phyloP scores from a whole-genome alignment of 1,140 invertebrate species.

The Philaenus spumarius region DNA sequence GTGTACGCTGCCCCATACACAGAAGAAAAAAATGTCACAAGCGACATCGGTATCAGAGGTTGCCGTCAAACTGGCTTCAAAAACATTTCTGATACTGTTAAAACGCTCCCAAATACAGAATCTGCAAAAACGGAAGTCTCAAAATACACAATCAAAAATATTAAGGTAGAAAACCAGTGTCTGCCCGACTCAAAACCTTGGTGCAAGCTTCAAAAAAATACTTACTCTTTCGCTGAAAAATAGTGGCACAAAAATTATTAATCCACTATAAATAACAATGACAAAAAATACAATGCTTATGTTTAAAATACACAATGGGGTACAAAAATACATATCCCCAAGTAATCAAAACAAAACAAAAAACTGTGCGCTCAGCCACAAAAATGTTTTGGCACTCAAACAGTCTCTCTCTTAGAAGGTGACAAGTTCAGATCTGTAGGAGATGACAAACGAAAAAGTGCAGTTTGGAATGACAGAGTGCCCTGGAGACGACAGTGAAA shows the following conservation, averaged over 20 bases:
- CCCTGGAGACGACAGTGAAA: constrained; percentile 24
- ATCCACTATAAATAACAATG: constrained; percentile 2
- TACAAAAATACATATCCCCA: neutral
- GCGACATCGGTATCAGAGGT: constrained; percentile 29
- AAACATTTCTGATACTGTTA: constrained; percentile 21
- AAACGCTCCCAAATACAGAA: constrained; percentile 12
- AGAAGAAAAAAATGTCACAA: constrained; percentile 63
- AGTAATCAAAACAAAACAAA: constrained; percentile 4
- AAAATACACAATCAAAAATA: constrained; percentile 15
- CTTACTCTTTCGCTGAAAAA: constrained; percentile 28
- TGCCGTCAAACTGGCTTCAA: constrained; percentile 15
- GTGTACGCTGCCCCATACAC: constrained; percentile 60
- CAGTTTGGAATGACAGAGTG: constrained; percentile 16
- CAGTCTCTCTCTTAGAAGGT: neutral
- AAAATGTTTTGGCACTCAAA: constrained; percentile 1
- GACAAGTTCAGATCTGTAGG: constrained; percentile 7
- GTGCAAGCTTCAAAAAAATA: constrained; percentile 25
- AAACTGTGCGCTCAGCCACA: neutral
- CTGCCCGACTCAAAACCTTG: constrained; percentile 20
- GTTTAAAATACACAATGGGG: constrained; percentile 4
- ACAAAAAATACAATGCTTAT: constrained; percentile 5
- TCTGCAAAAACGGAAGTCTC: constrained; percentile 16
- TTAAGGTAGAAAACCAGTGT: constrained; percentile 20
- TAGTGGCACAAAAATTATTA: constrained; percentile 18
- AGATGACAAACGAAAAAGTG: constrained; percentile 20